These are phyloP conservation scores for Tympanoctomys barrerae DNA, from an alignment of 2,797 vertebrate species.

Conservation along the genomic window DNA sequence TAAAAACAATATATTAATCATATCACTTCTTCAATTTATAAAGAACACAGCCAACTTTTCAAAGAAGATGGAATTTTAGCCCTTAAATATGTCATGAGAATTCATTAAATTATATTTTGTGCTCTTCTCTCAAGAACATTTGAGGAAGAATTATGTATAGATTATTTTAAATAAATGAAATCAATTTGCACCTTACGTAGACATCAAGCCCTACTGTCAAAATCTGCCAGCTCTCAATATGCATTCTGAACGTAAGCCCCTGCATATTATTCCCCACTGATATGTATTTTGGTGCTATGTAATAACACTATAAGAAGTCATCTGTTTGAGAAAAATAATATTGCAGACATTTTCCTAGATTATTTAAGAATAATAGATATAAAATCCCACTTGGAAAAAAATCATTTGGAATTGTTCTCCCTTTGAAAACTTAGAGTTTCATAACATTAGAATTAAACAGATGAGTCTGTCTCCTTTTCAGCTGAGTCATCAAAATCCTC, in stretches of 20 bases:
- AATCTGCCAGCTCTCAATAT: not conserved
- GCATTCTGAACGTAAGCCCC: not conserved
- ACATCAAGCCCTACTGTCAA: not conserved
- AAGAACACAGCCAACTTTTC: not conserved
- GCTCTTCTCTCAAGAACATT: not conserved
- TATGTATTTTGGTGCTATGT: not conserved
- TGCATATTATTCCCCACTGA: not conserved
- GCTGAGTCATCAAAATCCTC: not conserved
- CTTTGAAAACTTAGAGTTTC: constrained; percentile 28
- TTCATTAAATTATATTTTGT: constrained; percentile 8
- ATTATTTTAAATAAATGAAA: constrained; percentile 25
- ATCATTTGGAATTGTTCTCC: not conserved
- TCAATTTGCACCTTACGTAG: not conserved
- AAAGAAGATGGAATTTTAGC: constrained; percentile 9
- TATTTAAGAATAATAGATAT: not conserved
- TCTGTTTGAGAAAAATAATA: constrained; percentile 40
- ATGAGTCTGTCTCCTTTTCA: not conserved
- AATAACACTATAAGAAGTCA: not conserved
- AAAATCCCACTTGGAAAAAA: not conserved
- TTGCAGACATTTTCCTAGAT: not conserved
- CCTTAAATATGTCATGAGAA: not conserved
- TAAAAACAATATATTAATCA: not conserved
- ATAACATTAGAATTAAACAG: not conserved
- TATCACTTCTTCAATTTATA: not conserved
- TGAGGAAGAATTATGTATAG: not conserved